Percentiles rank a stretch among this genome's conserved stretches.
These are phyloP conservation scores for Formica selysi DNA, from an alignment of 1,140 invertebrate genomes.

Conservation along the genomic window DNA sequence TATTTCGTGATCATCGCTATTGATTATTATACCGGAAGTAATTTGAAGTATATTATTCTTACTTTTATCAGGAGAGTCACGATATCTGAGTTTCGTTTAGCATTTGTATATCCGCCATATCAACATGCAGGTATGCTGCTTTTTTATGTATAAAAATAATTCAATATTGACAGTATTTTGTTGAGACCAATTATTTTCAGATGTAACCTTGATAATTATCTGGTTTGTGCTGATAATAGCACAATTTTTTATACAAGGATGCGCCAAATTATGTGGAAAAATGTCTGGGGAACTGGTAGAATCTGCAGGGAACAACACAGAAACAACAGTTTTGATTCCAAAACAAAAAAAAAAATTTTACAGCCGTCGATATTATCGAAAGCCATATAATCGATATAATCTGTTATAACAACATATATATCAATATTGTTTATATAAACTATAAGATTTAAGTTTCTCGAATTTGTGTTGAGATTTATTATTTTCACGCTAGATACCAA, in stretches of 20 bases:
- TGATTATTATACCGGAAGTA: conserved; percentile 89
- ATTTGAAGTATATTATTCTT: conserved; percentile 90
- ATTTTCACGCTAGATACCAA: not conserved
- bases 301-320: not conserved
- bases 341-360: not conserved
- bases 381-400: not conserved
- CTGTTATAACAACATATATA: too few species aligned
- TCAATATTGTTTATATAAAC: too few species aligned
- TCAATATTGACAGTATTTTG: not conserved
- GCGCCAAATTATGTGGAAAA: not conserved
- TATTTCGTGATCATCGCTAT: conserved; percentile 88
- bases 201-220: conserved; percentile 13
- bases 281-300: not conserved
- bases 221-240: conserved; percentile 27
- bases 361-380: not conserved
- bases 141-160: not conserved
- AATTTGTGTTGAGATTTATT: not conserved
- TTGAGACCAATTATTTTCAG: conserved; percentile 47
- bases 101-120: conserved; percentile 88
- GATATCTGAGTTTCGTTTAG: conserved; percentile 87
- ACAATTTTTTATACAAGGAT: not conserved
- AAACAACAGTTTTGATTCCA: not conserved
- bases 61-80: conserved; percentile 89
- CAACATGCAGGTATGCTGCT: conserved; percentile 87
- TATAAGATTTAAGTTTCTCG: not conserved